phyloP scores from a whole-genome alignment of 2,797 vertebrate species.

The Syngnathus acus region DNA sequence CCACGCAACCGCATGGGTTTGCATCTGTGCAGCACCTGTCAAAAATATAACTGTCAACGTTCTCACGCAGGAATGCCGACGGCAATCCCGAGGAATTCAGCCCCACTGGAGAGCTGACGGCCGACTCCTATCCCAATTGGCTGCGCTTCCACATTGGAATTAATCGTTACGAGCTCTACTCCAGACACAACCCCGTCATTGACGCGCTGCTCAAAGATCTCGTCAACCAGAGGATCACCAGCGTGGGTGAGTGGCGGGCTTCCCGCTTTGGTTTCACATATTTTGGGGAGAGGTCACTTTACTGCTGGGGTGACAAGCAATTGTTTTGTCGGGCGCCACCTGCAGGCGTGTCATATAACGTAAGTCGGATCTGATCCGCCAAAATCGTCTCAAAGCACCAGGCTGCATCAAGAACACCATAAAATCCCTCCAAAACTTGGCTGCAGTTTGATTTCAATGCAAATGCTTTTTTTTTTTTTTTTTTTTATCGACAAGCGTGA shows the following conservation, averaged over 20 bases:
- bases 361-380: constrained; percentile 15
- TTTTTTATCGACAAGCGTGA: constrained; percentile 18
- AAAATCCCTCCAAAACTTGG: constrained; percentile 13
- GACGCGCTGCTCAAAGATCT: constrained; percentile 90
- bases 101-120: constrained; percentile 78
- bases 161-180: constrained; percentile 94
- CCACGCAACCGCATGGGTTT: neutral
- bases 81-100: constrained; percentile 75
- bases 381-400: constrained; percentile 8
- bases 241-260: constrained; percentile 80
- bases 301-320: neutral
- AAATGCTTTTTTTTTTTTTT: constrained; percentile 1
- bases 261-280: neutral
- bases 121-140: constrained; percentile 95
- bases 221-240: constrained; percentile 86
- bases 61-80: constrained; percentile 75
- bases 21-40: constrained; percentile 16
- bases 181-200: constrained; percentile 84
- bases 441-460: constrained; percentile 17
- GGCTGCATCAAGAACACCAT: constrained; percentile 25
- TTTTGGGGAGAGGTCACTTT: neutral
- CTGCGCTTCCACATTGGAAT: constrained; percentile 97
- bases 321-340: neutral
- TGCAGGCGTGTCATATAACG: constrained; percentile 17
- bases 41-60: neutral